These are phyloP conservation scores for Tautogolabrus adspersus DNA, from an alignment of 2,113 vertebrate genomes.

Conservation along the genomic window DNA sequence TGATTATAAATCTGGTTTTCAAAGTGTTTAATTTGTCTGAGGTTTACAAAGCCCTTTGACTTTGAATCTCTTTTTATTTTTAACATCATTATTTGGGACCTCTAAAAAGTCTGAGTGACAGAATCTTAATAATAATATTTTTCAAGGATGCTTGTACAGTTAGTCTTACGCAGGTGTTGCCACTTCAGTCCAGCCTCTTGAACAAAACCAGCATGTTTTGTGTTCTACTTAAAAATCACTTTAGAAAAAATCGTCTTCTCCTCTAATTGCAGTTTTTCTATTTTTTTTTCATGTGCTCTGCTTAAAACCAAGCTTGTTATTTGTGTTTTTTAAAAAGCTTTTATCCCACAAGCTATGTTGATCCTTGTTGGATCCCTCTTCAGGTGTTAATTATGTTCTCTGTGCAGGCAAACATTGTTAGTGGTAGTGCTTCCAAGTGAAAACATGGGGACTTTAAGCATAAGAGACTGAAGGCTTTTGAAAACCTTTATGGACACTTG, in stretches of 20 bases:
- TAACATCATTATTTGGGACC: background rate
- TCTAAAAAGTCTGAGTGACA: background rate
- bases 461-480: conserved; percentile 40
- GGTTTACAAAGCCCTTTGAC: no score
- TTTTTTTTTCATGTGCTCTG: background rate
- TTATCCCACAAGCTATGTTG: background rate
- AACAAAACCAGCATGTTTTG: background rate
- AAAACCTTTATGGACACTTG: conserved; percentile 29
- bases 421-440: conserved; percentile 57
- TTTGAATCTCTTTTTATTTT: background rate
- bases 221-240: background rate
- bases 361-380: conserved; percentile 22
- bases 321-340: background rate
- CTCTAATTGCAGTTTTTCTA: conserved; percentile 16
- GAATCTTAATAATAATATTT: conserved; percentile 13
- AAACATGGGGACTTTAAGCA: conserved; percentile 53
- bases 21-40: no score
- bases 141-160: conserved; percentile 22
- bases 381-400: conserved; percentile 69
- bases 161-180: conserved; percentile 30
- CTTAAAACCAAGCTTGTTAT: background rate
- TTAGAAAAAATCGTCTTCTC: background rate
- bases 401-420: conserved; percentile 55
- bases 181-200: conserved; percentile 17
- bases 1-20: no score